These are phyloP conservation scores for Mesocricetus auratus DNA, from an alignment of 2,113 vertebrate species.

Conservation along the genomic window DNA sequence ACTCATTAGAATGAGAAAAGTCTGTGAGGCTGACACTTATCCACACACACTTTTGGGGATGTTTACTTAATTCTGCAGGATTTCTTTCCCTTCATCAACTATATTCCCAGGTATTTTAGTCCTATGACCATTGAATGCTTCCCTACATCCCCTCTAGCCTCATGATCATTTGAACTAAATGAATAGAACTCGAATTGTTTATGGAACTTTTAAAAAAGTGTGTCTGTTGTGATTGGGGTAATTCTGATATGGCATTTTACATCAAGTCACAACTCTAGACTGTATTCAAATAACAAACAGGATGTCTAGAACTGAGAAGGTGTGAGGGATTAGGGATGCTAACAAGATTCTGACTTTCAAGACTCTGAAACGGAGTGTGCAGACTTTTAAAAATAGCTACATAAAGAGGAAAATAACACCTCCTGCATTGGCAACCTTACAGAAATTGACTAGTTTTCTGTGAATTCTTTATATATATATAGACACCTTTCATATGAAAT, in stretches of 20 bases:
- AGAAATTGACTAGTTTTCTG: conserved; percentile 52
- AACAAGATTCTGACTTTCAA: background rate
- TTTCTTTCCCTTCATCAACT: background rate
- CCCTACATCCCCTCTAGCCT: rapidly evolving
- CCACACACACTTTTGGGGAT: background rate
- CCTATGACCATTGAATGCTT: background rate
- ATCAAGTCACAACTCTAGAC: background rate
- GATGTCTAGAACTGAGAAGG: background rate
- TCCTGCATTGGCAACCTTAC: background rate
- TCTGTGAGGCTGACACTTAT: background rate
- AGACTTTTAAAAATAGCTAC: background rate
- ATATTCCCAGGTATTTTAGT: background rate
- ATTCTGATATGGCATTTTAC: conserved; percentile 38
- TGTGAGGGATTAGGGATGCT: background rate
- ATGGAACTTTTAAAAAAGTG: background rate
- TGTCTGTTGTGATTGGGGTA: background rate
- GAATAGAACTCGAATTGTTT: background rate
- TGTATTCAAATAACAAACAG: conserved; percentile 34
- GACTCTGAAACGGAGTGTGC: background rate
- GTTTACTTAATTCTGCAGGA: background rate
- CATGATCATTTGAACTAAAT: conserved; percentile 15
- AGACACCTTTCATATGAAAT: conserved; percentile 43
- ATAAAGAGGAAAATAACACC: background rate
- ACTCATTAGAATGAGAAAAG: background rate
- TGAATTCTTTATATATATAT: conserved; percentile 57